Evolutionary conservation across 1,140 invertebrate species (phyloP), one percentile per base, ranked within the genome.

Genomic region (Cepaea nemoralis): DNA sequence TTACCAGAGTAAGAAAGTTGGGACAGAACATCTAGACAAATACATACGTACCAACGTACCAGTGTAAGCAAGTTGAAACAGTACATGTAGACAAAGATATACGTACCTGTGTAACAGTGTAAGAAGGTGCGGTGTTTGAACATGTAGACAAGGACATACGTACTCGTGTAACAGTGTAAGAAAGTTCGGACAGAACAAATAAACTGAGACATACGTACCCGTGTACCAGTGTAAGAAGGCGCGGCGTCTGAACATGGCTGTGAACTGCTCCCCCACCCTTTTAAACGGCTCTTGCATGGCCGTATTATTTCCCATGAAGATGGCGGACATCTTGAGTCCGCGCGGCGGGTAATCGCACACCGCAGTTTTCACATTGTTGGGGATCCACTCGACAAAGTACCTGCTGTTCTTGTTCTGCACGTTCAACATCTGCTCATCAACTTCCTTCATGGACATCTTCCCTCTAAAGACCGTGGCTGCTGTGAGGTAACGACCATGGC

Each of bases 321-420:
- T 97, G 22, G 96, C 95, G 0, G 96, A 95, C 96, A 98, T 97
- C 89, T 97, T 97, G 12, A 97, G 91, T 59, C 96, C 96, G 88
- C 96, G 93, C 40, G 96, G 97, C 81, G 96, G 96, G 88, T 97
- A 97, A 90, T 98, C 96, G 91, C 96, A 97, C 31, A 97, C 96
- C 10, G 71, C 71, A 10, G 71, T 74, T 33, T 74, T 74, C 37
- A 74, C 71, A 22, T 74, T 74, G 71, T 97, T 97, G 8, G 96
- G 96, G 88, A 97, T 97, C 96, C 96, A 97, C 92, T 97, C 96
- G 48, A 97, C 96, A 88, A 97, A 97, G 92, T 97, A 97, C 86
- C 94, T 95, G 91, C 87, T 90, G 85, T 91, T 91, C 85, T 90
- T 91, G 84, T 90, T 90, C 86, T 90, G 89, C 37, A 90, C 87